These are phyloP conservation scores for Machaerirhynchus nigripectus DNA, from an alignment of 2,113 vertebrate genomes.

Conservation along the genomic window DNA sequence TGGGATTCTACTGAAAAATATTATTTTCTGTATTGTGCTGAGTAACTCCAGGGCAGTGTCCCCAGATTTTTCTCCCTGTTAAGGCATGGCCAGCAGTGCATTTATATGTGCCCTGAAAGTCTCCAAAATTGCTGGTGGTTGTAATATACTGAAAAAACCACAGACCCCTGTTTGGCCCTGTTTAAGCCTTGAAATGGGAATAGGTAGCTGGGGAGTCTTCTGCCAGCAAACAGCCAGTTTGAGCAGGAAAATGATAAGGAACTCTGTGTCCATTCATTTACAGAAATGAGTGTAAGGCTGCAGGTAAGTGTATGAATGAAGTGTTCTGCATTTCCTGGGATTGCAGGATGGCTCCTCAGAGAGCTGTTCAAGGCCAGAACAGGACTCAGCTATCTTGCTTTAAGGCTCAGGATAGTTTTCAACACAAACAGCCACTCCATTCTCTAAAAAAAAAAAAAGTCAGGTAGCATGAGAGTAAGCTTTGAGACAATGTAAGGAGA, in stretches of 20 bases:
- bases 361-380: not conserved
- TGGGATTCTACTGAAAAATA: not conserved
- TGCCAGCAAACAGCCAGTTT: not conserved
- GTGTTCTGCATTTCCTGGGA: not conserved
- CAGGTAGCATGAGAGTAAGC: not conserved
- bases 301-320: slow-evolving; percentile 28
- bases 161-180: not conserved
- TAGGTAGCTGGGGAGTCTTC: not conserved
- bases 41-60: not conserved
- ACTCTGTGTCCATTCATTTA: not conserved
- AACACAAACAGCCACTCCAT: not conserved
- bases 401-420: not conserved
- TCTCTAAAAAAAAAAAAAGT: not conserved
- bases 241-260: not conserved
- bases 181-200: not conserved
- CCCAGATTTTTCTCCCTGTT: not conserved
- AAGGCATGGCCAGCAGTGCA: not conserved
- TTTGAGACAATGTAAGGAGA: not conserved
- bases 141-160: not conserved
- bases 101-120: not conserved
- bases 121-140: not conserved
- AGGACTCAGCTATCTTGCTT: not conserved
- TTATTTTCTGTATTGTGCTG: not conserved
- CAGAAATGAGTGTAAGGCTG: not conserved
- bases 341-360: not conserved